Conservation (phyloP, 1,140 invertebrate genomes). For the Gryon sp. region DNA sequence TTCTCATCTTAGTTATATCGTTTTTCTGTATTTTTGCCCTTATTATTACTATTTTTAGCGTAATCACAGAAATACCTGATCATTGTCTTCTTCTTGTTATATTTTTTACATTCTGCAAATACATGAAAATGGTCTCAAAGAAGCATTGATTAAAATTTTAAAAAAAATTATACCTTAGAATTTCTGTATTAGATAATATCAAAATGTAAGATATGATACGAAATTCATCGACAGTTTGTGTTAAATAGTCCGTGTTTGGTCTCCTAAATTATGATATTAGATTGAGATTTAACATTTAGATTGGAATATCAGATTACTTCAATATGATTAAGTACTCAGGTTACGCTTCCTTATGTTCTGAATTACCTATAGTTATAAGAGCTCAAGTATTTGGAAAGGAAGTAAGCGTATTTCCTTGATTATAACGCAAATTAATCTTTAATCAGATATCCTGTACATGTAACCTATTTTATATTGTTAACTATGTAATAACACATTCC, state of each 20-base stretch:
- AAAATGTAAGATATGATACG: neutral
- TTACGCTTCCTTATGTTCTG: conserved; percentile 28
- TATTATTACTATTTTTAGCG: conserved; percentile 17
- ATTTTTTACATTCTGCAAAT: no score
- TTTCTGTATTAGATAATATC: no score
- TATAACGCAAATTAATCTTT: conserved; percentile 6
- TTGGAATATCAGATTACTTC: conserved; percentile 34
- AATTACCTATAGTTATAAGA: conserved; percentile 13
- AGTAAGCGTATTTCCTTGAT: conserved; percentile 21
- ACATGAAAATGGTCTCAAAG: no score
- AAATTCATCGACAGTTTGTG: conserved; percentile 14
- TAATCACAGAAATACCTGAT: conserved; percentile 14
- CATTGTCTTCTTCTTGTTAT: conserved; percentile 9
- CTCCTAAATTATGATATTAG: conserved; percentile 34
- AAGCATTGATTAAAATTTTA: no score
- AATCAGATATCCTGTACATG: neutral
- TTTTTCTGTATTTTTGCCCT: no score
- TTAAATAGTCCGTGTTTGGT: conserved; percentile 14
- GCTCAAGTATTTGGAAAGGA: conserved; percentile 12
- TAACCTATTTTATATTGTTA: neutral
- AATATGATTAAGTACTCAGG: conserved; percentile 37
- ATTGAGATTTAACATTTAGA: conserved; percentile 36
- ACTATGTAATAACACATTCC: no score
- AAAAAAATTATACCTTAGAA: no score
- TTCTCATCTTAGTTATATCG: conserved; percentile 1